Base-by-base conservation (phyloP, 2,888 invertebrate genomes). In the Phengaris arion region DNA sequence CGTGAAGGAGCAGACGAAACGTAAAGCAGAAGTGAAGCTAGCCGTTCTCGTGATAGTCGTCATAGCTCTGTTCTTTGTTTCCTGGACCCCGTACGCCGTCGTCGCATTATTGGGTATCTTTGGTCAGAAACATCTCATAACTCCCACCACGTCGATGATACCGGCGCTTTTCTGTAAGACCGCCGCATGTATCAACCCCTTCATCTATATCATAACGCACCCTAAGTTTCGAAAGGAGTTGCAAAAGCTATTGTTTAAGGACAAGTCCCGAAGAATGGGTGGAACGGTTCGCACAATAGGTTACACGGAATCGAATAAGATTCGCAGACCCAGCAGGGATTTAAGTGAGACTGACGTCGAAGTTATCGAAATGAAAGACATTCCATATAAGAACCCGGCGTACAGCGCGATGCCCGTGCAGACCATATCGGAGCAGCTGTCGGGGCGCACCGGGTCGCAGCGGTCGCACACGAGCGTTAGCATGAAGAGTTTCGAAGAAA, bases 71-170 rank as follows among this genome's bases (percentile, higher is more conserved):
- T 98, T 97, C 95, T 96, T 97, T 83, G 82, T 96, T 10, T 96
- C 97, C 0, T 98, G 97, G 97, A 96, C 97, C 0, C 97, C 97
- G 0, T 97, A 97, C 84, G 96, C 97, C 0, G 87, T 96, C 0
- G 95, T 97, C 0, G 95, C 97, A 13, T 92, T 97, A 52, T 85
- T 97, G 45, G 97, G 97, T 0, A 95, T 96, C 80, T 95, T 95
- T 78, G 96, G 96, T 3, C 89, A 95, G 81, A 94, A 95, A 78
- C 87, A 95, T 48, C 86, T 95, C 13, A 93, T 97, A 59, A 95
- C 96, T 0, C 97, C 97, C 0, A 83, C 95, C 54, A 88, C 94
- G 6, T 96, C 97, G 0, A 96, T 97, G 96, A 92, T 97, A 57
- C 97, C 97, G 0, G 97, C 97, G 0, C 87, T 97, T 78, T 96